A percentile compares a stretch with the other conserved stretches of the same genome.
Evolutionary conservation across 2,888 invertebrate species (phyloP).

Genomic region (Polietes domitor): DNA sequence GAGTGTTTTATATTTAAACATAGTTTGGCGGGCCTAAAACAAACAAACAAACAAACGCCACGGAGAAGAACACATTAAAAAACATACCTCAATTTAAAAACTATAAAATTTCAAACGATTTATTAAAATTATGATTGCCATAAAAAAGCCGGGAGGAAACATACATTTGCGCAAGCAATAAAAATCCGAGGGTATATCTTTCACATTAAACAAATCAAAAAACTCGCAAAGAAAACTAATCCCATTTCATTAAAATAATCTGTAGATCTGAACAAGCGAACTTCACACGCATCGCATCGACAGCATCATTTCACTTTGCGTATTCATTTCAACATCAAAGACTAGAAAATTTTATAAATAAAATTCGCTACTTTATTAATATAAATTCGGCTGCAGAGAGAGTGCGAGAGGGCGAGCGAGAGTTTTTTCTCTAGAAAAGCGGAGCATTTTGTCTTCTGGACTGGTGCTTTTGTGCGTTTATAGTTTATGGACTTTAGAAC

Average conservation of each 20-base stretch:
- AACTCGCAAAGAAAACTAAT: not conserved
- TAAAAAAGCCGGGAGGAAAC: not conserved
- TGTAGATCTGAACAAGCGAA: not conserved
- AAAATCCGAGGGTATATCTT: not conserved
- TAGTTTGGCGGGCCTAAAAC: not conserved
- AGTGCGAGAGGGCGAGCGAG: no score
- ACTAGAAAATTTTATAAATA: not conserved
- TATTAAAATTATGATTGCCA: not conserved
- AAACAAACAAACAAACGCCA: no score
- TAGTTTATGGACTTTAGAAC: no score
- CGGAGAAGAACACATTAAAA: not conserved
- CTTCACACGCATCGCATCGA: not conserved
- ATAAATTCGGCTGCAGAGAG: no score
- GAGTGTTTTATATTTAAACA: not conserved
- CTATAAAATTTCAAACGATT: not conserved
- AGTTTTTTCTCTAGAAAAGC: no score
- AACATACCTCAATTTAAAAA: slow-evolving; percentile 16
- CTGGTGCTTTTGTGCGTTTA: no score
- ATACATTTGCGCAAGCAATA: not conserved
- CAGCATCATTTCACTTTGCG: not conserved
- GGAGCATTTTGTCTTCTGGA: no score
- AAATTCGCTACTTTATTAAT: not conserved
- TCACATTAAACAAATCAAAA: slow-evolving; percentile 5
- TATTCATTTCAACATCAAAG: slow-evolving; percentile 5
- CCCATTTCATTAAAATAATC: not conserved